A percentile compares a stretch with the other conserved stretches of the same genome.
phyloP scores from a whole-genome alignment of 2,797 vertebrate genomes.

The Kryptolebias ocellatus region DNA sequence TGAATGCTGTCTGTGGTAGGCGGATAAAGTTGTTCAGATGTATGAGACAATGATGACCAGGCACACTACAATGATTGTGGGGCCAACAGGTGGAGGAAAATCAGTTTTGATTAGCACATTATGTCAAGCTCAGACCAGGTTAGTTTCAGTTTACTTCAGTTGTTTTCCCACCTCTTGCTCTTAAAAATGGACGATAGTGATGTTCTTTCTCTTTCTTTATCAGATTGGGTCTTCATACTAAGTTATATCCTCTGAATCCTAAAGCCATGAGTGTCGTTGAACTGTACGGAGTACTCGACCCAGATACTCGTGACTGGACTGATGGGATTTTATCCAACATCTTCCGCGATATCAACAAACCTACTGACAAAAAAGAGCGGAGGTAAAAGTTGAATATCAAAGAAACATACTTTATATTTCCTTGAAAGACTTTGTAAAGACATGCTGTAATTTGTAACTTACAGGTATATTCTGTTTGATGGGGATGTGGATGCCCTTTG shows the following conservation, averaged over 20 bases:
- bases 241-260: constrained; percentile 91
- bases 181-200: constrained; percentile 6
- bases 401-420: neutral
- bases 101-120: constrained; percentile 94
- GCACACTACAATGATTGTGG: constrained; percentile 97
- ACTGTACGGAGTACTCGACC: constrained; percentile 94
- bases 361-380: constrained; percentile 92
- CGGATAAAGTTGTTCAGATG: constrained; percentile 98
- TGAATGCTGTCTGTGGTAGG: constrained; percentile 73
- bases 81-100: constrained; percentile 96
- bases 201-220: constrained; percentile 23
- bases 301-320: constrained; percentile 93
- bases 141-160: constrained; percentile 54
- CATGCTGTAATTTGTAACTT: constrained; percentile 4
- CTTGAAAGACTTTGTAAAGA: constrained; percentile 5
- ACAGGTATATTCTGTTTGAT: constrained; percentile 96
- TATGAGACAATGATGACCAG: constrained; percentile 98
- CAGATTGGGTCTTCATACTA: constrained; percentile 90
- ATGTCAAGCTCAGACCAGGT: constrained; percentile 95
- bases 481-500: constrained; percentile 98
- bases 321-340: constrained; percentile 98
- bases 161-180: neutral
- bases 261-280: constrained; percentile 97
- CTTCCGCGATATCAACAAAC: constrained; percentile 95
- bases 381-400: constrained; percentile 75